Evolutionary conservation across 2,888 invertebrate species (phyloP), one percentile per base, ranked within the genome.

Genomic region (Melinaea menophilus): DNA sequence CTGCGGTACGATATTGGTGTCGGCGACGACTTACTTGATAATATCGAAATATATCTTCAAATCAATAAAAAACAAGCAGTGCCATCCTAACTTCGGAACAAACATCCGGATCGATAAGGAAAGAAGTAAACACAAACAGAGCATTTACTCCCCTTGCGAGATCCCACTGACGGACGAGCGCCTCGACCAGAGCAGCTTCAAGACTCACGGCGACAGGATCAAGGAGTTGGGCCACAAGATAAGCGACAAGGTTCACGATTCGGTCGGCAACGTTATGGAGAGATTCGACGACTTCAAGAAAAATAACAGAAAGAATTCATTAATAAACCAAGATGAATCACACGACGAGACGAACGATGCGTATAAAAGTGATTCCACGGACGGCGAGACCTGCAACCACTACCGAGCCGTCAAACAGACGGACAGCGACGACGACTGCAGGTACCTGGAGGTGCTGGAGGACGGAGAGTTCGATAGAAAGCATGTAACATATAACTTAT

Each of bases 31-130:
- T 54, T 88, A 89, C 77, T 81, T 84, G 41, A 73, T 90, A 0
- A 85, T 89, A 2, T 90, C 88, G 76, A 87, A 88, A 66, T 73
- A 90, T n/a, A 85, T 89, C 85, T 89, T 88, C 74, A 86, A 82
- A 69, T 75, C 85, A 31, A 67, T 69, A 13, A 76, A 73, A 46
- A 76, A 78, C 33, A 77, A 74, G n/a, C 73, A 76, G 41, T 62
- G 72, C 13, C 80, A 80, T 68, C 73, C 77, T 54, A 72, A 76
- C 62, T 77, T 80, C 13, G 75, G 72, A 7, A 73, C 71, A 0
- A 79, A 81, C 2, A 58, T 78, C 0, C 84, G 84, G 82, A 65
- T 75, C 1, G 79, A 82, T 68, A 63, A 73, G 71, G 47, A 77
- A 70, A 62, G 66, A 9, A 31, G 2, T 51, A 51, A 51, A 37